Evolutionary conservation across 1,140 invertebrate genomes (phyloP), one percentile per base, ranked within the genome.

Genomic region (Drosophila teissieri): DNA sequence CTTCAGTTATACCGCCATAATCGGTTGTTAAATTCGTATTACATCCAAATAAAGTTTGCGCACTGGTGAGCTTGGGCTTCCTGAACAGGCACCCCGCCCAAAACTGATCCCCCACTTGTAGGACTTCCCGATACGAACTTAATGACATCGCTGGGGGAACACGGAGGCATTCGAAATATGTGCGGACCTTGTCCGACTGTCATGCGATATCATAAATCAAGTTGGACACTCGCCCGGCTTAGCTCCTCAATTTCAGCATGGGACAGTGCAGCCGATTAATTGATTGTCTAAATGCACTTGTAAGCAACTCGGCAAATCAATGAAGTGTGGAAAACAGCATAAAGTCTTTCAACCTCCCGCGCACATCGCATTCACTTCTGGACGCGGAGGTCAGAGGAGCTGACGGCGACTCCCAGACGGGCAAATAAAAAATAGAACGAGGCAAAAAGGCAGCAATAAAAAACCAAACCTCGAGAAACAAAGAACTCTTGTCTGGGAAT

Each of bases 211-310:
- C 80, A 84, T 89, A 89, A 89, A 89, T 89, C 84, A 89, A 89
- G 69, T 69, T 78, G 73, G 52, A 78, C 73, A 69, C 77, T 77
- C 69, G 51, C 62, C 27, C 44, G 63, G 51, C 73, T 65, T 68
- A 78, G 52, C 67, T 73, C 19, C 36, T 55, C 57, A 56, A 61
- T 73, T 11, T 49, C 63, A 46, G 40, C 70, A 76, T 68, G 51
- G 51, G 70, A 61, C 72, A 73, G 42, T 77, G 76, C 80, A 89
- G 84, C 84, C 85, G 84, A 90, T 89, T 89, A 89, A 89, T 89
- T 89, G 84, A 89, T 89, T 89, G 84, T 89, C 84, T 89, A 89
- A 89, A 89, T 90, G 85, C 84, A 88, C 84, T 88, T 88, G 84
- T 89, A 88, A 88, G 80, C 84, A 84, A 89, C 84, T 89, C 77